phyloP scores from a whole-genome alignment of 2,797 vertebrate genomes.

The Benthosema pterotum region DNA sequence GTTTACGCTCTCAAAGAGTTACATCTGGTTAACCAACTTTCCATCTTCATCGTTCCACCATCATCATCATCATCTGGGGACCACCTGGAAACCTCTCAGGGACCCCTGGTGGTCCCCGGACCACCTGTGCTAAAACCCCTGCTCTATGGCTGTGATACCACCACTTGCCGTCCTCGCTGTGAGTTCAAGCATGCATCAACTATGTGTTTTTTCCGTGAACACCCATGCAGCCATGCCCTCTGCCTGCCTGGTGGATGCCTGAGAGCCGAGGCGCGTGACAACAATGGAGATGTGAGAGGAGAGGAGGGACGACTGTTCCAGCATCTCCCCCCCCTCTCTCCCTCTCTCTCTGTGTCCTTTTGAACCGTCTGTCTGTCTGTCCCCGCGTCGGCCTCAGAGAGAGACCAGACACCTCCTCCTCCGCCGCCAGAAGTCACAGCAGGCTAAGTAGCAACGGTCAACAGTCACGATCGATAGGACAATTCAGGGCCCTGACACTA shows the following conservation, averaged over 20 bases:
- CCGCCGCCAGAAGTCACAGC: conserved; percentile 8
- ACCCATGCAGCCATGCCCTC: conserved; percentile 3
- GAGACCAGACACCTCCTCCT: conserved; percentile 4
- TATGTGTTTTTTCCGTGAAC: neutral
- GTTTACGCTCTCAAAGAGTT: too few species aligned
- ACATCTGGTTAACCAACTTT: too few species aligned
- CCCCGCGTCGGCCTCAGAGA: too few species aligned
- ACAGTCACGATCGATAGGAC: neutral
- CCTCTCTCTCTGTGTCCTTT: neutral
- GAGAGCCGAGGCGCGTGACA: conserved; percentile 9
- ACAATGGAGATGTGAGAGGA: conserved; percentile 21
- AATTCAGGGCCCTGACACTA: neutral
- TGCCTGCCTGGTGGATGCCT: conserved; percentile 7
- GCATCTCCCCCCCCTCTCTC: neutral
- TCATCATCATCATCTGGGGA: too few species aligned
- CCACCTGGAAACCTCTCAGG: too few species aligned
- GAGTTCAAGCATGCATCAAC: too few species aligned
- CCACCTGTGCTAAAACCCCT: too few species aligned
- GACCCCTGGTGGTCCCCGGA: too few species aligned
- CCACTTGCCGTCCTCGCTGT: too few species aligned
- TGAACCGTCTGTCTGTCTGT: conserved; percentile 1
- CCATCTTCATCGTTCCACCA: too few species aligned
- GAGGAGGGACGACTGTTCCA: neutral
- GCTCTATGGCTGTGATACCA: too few species aligned
- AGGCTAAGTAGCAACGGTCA: conserved; percentile 2